Evolutionary conservation across 92 coral and sea anemone species (phyloP), one percentile per base, ranked within the genome.

Genomic region (Palythoa grandiflora): DNA sequence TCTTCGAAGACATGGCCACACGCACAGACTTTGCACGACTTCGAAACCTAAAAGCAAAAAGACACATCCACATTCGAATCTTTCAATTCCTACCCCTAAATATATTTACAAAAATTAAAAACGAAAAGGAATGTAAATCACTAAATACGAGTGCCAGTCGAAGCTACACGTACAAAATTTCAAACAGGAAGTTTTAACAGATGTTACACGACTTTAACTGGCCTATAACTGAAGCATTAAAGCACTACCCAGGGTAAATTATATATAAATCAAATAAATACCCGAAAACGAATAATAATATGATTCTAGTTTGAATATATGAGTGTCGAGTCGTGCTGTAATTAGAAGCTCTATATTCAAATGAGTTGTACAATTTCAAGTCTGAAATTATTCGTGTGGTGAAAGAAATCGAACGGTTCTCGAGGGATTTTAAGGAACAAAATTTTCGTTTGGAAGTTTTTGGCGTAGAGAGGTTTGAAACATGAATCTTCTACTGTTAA

Each of bases 1-100:
- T 88, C 89, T 47, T 91, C 89, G 12, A 91, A 85, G 53, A 93
- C 95, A 77, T 93, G 95, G 8, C 95, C 95, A 75, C 95, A 93
- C n/a, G 83, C 80, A n/a, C 95, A 93, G n/a, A 90, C 72, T 68
- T 87, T 87, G 48, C 93, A 83, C 13, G 95, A 90, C 75, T 81
- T 83, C 20, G 93, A 84, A 28, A 89, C 73, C 92, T 89, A 89
- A 75, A 75, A 75, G 10, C 7, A 63, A n/a, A 35, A 63, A 16
- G 14, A 63, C 70, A 63, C 19, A 17, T 63, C 20, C 20, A 9
- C 37, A 16, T 20, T 63, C 8, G 9, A n/a, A n/a, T 19, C 21
- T 17, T 3, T 11, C 21, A 21, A 17, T 8, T 63, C 70, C 37
- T 28, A 63, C n/a, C 35, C 50, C 50, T 8, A 17, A 6, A 17